Evolutionary conservation across 2,113 vertebrate species (phyloP).

Genomic region (Syngnathus scovelli): DNA sequence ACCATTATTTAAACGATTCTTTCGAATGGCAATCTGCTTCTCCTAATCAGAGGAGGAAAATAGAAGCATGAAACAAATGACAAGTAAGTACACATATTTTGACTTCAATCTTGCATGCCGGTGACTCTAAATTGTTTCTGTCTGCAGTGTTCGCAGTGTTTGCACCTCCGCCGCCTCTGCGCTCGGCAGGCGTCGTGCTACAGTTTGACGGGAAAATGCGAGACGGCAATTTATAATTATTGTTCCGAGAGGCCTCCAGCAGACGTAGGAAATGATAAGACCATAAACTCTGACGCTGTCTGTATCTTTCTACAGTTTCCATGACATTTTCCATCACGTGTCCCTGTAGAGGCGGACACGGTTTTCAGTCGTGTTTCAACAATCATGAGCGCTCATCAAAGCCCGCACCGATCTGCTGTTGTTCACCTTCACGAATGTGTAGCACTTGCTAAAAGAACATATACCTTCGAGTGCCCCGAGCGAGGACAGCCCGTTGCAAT

Average conservation of each 20-base stretch:
- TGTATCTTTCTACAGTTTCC: background rate
- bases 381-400: too few species aligned
- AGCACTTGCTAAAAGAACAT: too few species aligned
- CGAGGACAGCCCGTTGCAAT: too few species aligned
- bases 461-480: too few species aligned
- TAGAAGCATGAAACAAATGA: constrained; percentile 22
- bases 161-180: constrained; percentile 8
- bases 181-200: constrained; percentile 16
- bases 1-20: too few species aligned
- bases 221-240: constrained; percentile 43
- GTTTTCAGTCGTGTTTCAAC: background rate
- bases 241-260: constrained; percentile 22
- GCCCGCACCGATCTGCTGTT: too few species aligned
- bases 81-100: constrained; percentile 9
- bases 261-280: constrained; percentile 32
- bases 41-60: constrained; percentile 4
- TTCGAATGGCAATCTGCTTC: too few species aligned
- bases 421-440: too few species aligned
- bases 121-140: constrained; percentile 40
- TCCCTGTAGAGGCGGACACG: background rate
- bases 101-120: constrained; percentile 44
- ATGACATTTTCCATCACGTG: background rate
- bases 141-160: background rate
- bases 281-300: constrained; percentile 20
- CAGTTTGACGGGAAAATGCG: background rate